A percentile compares a stretch with the other conserved stretches of the same genome.
These are phyloP conservation scores for Lochmaea capreae DNA, from an alignment of 2,888 invertebrate species.

Conservation along the genomic window DNA sequence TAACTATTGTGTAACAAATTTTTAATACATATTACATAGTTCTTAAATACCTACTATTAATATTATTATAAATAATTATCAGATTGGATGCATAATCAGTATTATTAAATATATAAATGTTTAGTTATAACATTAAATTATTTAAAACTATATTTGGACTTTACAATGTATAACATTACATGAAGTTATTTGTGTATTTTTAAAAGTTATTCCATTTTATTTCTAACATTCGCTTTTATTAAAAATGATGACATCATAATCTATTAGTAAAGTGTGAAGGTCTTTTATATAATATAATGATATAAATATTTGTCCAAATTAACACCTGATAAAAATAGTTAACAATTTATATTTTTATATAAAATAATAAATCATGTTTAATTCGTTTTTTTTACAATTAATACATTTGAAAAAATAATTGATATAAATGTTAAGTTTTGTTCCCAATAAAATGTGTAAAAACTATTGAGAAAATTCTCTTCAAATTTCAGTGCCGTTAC, in stretches of 20 bases:
- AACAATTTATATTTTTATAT: neutral
- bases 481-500: constrained; percentile 52
- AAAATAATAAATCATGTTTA: too few species aligned
- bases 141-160: neutral
- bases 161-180: neutral
- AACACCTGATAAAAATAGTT: constrained; percentile 7
- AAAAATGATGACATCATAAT: constrained; percentile 34
- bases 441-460: too few species aligned
- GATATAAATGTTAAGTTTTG: too few species aligned
- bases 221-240: neutral
- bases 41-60: neutral
- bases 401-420: too few species aligned
- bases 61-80: neutral
- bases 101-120: neutral
- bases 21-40: neutral
- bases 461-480: too few species aligned
- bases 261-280: constrained; percentile 32
- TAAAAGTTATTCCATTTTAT: neutral
- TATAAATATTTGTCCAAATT: constrained; percentile 13
- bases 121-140: neutral
- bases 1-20: neutral
- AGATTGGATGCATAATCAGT: too few species aligned
- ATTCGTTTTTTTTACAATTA: too few species aligned
- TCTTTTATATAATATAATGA: constrained; percentile 19
- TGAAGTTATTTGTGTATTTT: neutral